A percentile compares a stretch with the other conserved stretches of the same genome.
phyloP scores from a whole-genome alignment of 1,140 invertebrate genomes.

The Euwallacea similis region DNA sequence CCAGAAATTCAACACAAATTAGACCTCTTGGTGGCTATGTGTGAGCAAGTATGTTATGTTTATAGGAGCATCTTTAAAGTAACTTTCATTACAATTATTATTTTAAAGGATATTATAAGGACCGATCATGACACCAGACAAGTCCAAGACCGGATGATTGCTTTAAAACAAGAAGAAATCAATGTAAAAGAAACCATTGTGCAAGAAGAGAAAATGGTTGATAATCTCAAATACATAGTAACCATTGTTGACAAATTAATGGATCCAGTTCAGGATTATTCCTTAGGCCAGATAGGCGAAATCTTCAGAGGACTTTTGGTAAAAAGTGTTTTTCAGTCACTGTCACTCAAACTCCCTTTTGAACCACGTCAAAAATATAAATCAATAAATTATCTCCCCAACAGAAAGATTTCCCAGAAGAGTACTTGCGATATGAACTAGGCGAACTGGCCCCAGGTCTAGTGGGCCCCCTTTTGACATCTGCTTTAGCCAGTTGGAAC shows the following conservation, averaged over 20 bases:
- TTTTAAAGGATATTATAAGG: conserved; percentile 78
- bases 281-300: conserved; percentile 71
- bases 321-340: not conserved
- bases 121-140: conserved; percentile 80
- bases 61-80: not conserved
- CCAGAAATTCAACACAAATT: conserved; percentile 94
- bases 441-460: conserved; percentile 67
- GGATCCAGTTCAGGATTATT: conserved; percentile 61
- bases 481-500: conserved; percentile 71
- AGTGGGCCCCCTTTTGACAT: conserved; percentile 68
- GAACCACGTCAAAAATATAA: too few species aligned
- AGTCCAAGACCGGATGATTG: conserved; percentile 75
- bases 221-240: conserved; percentile 72
- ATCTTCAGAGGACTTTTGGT: conserved; percentile 76
- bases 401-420: conserved; percentile 61
- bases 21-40: conserved; percentile 86
- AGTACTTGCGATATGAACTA: conserved; percentile 63
- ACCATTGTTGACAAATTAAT: conserved; percentile 70
- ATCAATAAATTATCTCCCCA: conserved; percentile 3
- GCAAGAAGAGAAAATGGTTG: conserved; percentile 75
- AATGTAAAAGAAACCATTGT: conserved; percentile 69
- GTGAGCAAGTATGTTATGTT: conserved; percentile 72
- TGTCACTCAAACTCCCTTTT: too few species aligned
- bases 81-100: conserved; percentile 24
- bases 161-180: conserved; percentile 77